Evolutionary conservation across 2,113 vertebrate genomes (phyloP).

Genomic region (Pseudois nayaur): DNA sequence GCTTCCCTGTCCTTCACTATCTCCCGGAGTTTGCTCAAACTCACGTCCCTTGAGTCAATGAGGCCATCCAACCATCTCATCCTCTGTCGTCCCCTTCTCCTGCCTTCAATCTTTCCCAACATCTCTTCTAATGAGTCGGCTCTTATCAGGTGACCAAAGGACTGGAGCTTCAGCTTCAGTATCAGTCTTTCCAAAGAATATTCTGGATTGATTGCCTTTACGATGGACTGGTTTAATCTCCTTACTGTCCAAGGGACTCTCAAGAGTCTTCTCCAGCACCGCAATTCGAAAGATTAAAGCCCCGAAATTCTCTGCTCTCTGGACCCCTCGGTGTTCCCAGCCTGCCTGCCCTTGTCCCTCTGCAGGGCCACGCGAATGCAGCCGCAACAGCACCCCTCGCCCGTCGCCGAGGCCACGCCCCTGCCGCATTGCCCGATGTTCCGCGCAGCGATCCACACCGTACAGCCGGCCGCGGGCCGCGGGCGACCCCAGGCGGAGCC

Average conservation of each 20-base stretch:
- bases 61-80: neutral
- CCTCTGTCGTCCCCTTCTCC: neutral
- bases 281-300: neutral
- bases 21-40: neutral
- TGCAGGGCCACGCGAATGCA: conserved; percentile 60
- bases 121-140: neutral
- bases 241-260: neutral
- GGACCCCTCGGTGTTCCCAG: neutral
- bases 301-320: too few relatives aligned
- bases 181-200: neutral
- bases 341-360: neutral
- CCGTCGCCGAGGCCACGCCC: neutral
- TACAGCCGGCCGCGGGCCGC: accelerated
- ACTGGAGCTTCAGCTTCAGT: neutral
- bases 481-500: neutral
- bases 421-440: conserved; percentile 39
- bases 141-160: neutral
- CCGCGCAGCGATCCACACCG: neutral
- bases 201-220: neutral
- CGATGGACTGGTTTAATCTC: neutral
- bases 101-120: neutral
- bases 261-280: neutral
- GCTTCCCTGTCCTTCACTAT: neutral
- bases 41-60: neutral
- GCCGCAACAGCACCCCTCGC: conserved; percentile 17